A percentile compares a stretch with the other conserved stretches of the same genome.
Conservation (phyloP, 2,888 invertebrate genomes). For the Caenorhabditis panamensis region DNA sequence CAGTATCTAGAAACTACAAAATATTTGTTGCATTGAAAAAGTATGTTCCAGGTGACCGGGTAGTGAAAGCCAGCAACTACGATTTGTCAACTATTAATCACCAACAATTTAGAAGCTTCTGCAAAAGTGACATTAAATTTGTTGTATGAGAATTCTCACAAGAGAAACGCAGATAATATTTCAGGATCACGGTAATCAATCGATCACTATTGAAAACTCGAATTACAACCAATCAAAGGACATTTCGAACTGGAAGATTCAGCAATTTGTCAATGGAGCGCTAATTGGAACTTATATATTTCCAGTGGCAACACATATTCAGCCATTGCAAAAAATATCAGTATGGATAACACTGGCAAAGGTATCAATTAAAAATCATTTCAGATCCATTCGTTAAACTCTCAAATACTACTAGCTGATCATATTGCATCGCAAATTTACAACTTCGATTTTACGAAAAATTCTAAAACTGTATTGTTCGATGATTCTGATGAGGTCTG, state of each 20-base stretch:
- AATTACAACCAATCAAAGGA: conserved; percentile 29
- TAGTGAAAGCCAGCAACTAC: not conserved
- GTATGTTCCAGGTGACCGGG: not conserved
- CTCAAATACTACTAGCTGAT: conserved; percentile 22
- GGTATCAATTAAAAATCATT: not conserved
- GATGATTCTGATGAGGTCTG: conserved; percentile 49
- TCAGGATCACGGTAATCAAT: conserved; percentile 41
- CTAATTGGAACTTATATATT: conserved; percentile 40
- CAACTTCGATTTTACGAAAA: conserved; percentile 17
- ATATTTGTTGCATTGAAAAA: not conserved
- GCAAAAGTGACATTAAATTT: conserved; percentile 40
- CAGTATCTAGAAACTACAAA: not conserved
- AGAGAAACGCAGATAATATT: not conserved
- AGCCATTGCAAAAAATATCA: conserved; percentile 36
- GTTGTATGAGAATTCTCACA: not conserved
- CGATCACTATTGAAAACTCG: conserved; percentile 36
- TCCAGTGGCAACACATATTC: conserved; percentile 52
- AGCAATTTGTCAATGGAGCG: conserved; percentile 27
- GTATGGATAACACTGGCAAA: too few species aligned
- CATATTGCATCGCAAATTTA: conserved; percentile 18
- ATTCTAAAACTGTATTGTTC: conserved; percentile 37
- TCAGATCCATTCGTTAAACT: conserved; percentile 32
- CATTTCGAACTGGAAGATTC: conserved; percentile 56
- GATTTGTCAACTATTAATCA: conserved; percentile 26
- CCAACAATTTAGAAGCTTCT: conserved; percentile 32